phyloP scores from a whole-genome alignment of 2,797 vertebrate genomes.

The Acanthornis magna region DNA sequence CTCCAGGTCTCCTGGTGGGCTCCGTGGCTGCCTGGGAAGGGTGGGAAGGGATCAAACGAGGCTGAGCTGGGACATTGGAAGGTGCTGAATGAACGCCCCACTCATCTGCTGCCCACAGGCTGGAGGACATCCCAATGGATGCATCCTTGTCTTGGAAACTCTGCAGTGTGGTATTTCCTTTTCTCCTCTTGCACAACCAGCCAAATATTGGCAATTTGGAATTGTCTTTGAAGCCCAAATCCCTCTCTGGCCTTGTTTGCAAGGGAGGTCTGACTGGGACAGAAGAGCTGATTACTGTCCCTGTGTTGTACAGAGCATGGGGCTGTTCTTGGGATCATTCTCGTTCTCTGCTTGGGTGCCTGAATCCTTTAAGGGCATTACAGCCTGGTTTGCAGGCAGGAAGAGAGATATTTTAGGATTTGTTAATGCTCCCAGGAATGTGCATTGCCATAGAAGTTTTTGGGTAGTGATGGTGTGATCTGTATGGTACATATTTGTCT shows the following conservation, averaged over 20 bases:
- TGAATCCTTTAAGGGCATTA: neutral
- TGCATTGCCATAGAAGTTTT: neutral
- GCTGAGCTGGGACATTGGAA: neutral
- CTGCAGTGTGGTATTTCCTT: neutral
- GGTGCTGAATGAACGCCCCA: neutral
- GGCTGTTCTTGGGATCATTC: neutral
- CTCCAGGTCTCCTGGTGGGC: neutral
- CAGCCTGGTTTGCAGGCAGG: neutral
- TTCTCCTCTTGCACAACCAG: neutral
- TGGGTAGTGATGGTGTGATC: neutral
- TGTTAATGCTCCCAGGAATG: neutral
- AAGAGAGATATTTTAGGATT: neutral
- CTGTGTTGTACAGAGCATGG: accelerated
- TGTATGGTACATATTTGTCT: neutral
- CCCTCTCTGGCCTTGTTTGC: neutral
- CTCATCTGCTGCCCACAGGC: neutral
- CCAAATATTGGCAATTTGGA: neutral
- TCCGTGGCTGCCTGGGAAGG: neutral
- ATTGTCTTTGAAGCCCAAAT: neutral
- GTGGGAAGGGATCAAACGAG: neutral
- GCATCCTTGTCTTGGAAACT: neutral
- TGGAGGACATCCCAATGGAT: neutral
- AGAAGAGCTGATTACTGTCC: neutral
- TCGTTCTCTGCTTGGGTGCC: neutral
- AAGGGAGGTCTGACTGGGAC: neutral